Percentiles rank a stretch among this genome's conserved stretches.
Evolutionary conservation across 2,797 vertebrate genomes (phyloP).

Genomic region (Anas bernieri): DNA sequence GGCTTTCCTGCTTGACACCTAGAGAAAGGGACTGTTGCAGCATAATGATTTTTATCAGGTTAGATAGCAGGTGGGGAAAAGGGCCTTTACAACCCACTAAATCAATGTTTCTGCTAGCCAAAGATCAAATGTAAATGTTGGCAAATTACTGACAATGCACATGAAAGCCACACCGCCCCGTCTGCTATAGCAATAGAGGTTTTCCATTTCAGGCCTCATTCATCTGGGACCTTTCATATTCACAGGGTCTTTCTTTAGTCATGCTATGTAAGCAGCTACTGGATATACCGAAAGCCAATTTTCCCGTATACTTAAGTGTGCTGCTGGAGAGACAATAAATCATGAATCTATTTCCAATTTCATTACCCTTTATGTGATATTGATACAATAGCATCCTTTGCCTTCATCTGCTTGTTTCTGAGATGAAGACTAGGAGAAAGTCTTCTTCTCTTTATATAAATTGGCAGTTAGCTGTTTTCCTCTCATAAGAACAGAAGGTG

Average conservation of each 20-base stretch:
- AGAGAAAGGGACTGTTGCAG: slow-evolving; percentile 45
- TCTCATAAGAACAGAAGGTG: slow-evolving; percentile 15
- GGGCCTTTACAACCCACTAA: slow-evolving; percentile 4
- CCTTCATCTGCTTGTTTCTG: slow-evolving; percentile 49
- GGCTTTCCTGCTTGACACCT: background rate
- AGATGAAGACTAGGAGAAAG: slow-evolving; percentile 40
- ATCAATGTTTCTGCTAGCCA: slow-evolving; percentile 39
- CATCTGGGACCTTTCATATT: slow-evolving; percentile 42
- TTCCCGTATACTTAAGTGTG: slow-evolving; percentile 41
- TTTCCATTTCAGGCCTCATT: slow-evolving; percentile 69
- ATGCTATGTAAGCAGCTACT: slow-evolving; percentile 63
- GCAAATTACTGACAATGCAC: slow-evolving; percentile 9
- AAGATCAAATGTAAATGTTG: slow-evolving; percentile 37
- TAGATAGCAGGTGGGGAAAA: slow-evolving; percentile 40
- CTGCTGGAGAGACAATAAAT: slow-evolving; percentile 64
- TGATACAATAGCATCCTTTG: slow-evolving; percentile 48
- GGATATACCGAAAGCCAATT: slow-evolving; percentile 58
- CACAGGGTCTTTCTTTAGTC: slow-evolving; percentile 61
- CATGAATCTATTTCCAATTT: slow-evolving; percentile 71
- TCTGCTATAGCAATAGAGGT: background rate
- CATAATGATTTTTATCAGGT: background rate
- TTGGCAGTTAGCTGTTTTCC: slow-evolving; percentile 28
- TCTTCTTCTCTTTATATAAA: background rate
- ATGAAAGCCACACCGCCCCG: background rate
- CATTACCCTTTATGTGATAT: slow-evolving; percentile 66